Percentiles rank a stretch among this genome's conserved stretches.
phyloP scores from a whole-genome alignment of 2,888 invertebrate species.

The Aspidiotus destructor region DNA sequence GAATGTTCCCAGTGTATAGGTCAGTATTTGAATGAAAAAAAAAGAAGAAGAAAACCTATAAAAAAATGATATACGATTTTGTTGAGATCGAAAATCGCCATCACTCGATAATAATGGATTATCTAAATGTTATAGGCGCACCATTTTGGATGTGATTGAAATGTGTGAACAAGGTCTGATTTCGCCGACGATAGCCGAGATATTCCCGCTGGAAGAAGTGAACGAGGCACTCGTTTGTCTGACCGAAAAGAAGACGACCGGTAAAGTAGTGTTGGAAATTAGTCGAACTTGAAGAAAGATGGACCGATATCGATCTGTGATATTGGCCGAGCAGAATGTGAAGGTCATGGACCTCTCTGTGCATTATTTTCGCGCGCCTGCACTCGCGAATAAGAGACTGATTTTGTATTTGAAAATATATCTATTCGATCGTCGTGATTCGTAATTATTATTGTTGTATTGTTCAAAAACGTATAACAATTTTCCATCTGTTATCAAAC shows the following conservation, averaged over 20 bases:
- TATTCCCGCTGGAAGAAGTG: slow-evolving; percentile 49
- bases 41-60: no score
- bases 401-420: no score
- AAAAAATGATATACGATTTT: no score
- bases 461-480: no score
- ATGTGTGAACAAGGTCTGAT: slow-evolving; percentile 54
- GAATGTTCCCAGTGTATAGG: slow-evolving; percentile 49
- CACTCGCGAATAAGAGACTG: neutral
- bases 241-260: slow-evolving; percentile 49
- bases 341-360: neutral
- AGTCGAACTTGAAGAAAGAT: slow-evolving; percentile 6
- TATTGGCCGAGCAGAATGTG: neutral
- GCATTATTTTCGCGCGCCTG: neutral
- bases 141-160: slow-evolving; percentile 52
- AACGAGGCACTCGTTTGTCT: slow-evolving; percentile 53
- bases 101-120: no score
- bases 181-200: slow-evolving; percentile 49
- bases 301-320: neutral
- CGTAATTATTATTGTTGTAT: no score
- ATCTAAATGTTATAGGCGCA: slow-evolving; percentile 40
- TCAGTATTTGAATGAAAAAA: slow-evolving; percentile 38
- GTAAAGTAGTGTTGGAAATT: slow-evolving; percentile 50
- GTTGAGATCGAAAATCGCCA: no score
- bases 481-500: no score
- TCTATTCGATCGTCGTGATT: no score